Conservation (phyloP, 2,888 invertebrate genomes). For the Orthonychiurus folsomi region DNA sequence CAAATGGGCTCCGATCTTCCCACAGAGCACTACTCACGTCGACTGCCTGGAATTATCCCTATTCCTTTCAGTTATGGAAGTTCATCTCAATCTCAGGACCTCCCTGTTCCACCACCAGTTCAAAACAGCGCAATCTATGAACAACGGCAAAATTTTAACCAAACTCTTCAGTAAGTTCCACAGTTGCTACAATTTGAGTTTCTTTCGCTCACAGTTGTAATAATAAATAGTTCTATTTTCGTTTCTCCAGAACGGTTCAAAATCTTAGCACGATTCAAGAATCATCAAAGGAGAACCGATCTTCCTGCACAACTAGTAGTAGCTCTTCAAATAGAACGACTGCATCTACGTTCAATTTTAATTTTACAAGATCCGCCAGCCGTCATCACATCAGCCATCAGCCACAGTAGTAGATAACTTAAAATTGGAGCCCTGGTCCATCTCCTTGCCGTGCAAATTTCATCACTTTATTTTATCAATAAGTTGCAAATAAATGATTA, state of each 20-base stretch:
- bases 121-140: not conserved
- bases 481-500: not conserved
- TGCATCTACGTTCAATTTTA: not conserved
- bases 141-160: conserved; percentile 8
- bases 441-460: not conserved
- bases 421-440: not conserved
- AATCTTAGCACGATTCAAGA: conserved; percentile 38
- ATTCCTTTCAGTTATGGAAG: not conserved
- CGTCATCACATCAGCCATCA: not conserved
- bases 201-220: not conserved
- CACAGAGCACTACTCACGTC: not conserved
- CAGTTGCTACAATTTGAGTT: not conserved
- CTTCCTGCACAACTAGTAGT: conserved; percentile 31
- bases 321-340: conserved; percentile 29
- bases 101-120: not conserved
- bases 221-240: conserved; percentile 3
- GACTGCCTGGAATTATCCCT: not conserved
- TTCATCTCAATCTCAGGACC: too few relatives aligned
- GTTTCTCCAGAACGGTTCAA: conserved; percentile 17
- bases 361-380: conserved; percentile 6
- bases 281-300: conserved; percentile 34
- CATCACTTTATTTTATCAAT: not conserved
- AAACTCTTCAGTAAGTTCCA: conserved; percentile 9
- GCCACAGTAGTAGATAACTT: not conserved
- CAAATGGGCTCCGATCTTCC: not conserved